phyloP scores from a whole-genome alignment of 2,113 vertebrate genomes.

The Syngnathus typhle region DNA sequence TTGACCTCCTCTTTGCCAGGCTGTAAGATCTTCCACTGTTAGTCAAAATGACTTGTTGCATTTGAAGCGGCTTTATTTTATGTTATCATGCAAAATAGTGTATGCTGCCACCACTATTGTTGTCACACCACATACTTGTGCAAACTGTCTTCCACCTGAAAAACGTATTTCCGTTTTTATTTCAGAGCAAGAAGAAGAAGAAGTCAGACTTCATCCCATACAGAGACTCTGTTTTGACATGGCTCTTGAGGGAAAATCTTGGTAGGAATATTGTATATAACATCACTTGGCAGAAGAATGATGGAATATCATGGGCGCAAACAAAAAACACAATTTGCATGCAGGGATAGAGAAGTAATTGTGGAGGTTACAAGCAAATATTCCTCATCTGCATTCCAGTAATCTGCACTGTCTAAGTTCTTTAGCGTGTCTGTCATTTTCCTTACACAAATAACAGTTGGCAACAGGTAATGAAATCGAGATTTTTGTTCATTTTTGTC shows the following conservation, averaged over 20 bases:
- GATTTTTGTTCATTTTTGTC: not conserved
- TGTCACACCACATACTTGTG: not conserved
- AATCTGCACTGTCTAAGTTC: not conserved
- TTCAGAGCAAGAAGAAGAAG: slow-evolving; percentile 98
- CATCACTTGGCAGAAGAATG: not conserved
- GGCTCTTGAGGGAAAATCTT: slow-evolving; percentile 97
- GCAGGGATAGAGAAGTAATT: not conserved
- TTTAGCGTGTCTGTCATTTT: not conserved
- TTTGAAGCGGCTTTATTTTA: slow-evolving; percentile 12
- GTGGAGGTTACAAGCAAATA: not conserved
- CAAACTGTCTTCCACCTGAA: not conserved
- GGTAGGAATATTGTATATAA: slow-evolving; percentile 70
- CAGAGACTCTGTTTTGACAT: slow-evolving; percentile 95
- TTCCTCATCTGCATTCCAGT: not conserved
- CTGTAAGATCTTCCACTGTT: not conserved
- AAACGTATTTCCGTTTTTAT: slow-evolving; percentile 39
- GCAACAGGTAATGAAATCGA: not conserved
- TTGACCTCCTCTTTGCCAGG: not conserved
- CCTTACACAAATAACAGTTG: not conserved
- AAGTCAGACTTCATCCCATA: slow-evolving; percentile 97
- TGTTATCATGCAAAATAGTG: slow-evolving; percentile 9
- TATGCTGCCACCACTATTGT: slow-evolving; percentile 7
- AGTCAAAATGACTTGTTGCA: not conserved
- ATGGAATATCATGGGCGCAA: not conserved
- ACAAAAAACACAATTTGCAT: not conserved